Base-by-base conservation (phyloP, 2,888 invertebrate genomes). In the Oscheius sp. region DNA sequence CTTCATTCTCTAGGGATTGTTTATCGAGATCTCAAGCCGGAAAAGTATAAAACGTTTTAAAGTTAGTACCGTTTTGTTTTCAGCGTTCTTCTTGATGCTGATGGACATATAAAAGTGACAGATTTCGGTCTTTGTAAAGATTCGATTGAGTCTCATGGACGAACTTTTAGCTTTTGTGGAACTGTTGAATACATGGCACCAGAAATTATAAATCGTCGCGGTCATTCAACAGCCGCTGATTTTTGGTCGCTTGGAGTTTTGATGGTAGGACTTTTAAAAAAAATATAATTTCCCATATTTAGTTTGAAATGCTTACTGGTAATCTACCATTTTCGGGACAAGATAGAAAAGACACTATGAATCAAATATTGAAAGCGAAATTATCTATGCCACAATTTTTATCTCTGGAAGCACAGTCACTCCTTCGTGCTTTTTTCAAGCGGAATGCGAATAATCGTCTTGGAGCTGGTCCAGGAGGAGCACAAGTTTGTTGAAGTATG, bases 221-320 rank as follows among this genome's bases (percentile, higher is more conserved):
- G 98, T 0, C 98, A 99, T 86, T 94, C 95, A 24, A 95, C 94
- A 86, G 95, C 95, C 1, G 97, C 97, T 3, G 98, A 98, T 88
- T 98, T 98, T 96, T 98, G 98, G 98, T 96, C 95, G 12, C 95
- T 96, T 88, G 97, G 95, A 69, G 95, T 96, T 45, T 90, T 95
- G 72, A 95, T 95, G 95, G 93, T 93, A n/a, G n/a, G n/a, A n/a
- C n/a, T n/a, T n/a, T n/a, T n/a, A n/a, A n/a, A n/a, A n/a, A n/a
- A n/a, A n/a, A n/a, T n/a, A n/a, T n/a, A n/a, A 14, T 2, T 17
- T 14, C n/a, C n/a, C 32, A 14, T 12, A 2, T 64, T 36, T 86
- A 89, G 94, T 99, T 93, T 89, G 98, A 98, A 90, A 99, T 99
- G 98, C 89, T 99, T 78, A 99, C 97, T 2, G 97, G 97, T 64